Conservation (phyloP, 2,888 invertebrate genomes). For the Elmis aenea region DNA sequence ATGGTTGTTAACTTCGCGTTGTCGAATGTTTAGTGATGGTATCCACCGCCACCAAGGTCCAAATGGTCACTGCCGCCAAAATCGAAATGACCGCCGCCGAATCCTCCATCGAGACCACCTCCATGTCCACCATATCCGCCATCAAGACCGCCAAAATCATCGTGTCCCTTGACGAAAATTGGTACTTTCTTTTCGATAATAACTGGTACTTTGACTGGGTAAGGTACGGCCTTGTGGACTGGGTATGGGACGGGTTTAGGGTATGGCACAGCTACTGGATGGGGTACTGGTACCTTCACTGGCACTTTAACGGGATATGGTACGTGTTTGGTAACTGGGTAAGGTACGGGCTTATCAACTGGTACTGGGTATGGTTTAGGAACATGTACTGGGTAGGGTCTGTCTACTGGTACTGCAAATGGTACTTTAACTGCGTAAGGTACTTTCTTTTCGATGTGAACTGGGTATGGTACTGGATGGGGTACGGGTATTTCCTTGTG, state of each 20-base stretch:
- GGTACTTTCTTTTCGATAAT: constrained; percentile 39
- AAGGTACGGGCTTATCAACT: constrained; percentile 50
- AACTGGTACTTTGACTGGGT: constrained; percentile 48
- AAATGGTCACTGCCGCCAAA: constrained; percentile 10
- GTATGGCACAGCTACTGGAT: constrained; percentile 31
- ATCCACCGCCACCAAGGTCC: constrained; percentile 8
- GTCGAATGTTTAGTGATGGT: constrained; percentile 20
- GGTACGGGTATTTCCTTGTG: constrained; percentile 58
- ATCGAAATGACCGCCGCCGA: constrained; percentile 17
- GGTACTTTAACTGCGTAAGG: constrained; percentile 48
- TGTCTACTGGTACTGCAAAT: constrained; percentile 28
- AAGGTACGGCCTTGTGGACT: constrained; percentile 42
- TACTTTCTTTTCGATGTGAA: constrained; percentile 59
- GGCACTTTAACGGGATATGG: constrained; percentile 43
- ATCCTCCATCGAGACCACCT: constrained; percentile 11
- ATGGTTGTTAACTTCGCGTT: constrained; percentile 3
- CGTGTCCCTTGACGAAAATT: constrained; percentile 28
- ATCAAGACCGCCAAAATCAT: constrained; percentile 16
- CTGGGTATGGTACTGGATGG: constrained; percentile 58
- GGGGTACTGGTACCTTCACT: constrained; percentile 37
- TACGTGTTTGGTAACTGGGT: constrained; percentile 51
- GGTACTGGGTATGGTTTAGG: constrained; percentile 47
- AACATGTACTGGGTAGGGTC: constrained; percentile 49
- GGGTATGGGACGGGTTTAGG: constrained; percentile 38
- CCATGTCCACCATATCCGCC: constrained; percentile 7